Evolutionary conservation across 2,113 vertebrate genomes (phyloP).

Genomic region (Corythornis vintsioides): DNA sequence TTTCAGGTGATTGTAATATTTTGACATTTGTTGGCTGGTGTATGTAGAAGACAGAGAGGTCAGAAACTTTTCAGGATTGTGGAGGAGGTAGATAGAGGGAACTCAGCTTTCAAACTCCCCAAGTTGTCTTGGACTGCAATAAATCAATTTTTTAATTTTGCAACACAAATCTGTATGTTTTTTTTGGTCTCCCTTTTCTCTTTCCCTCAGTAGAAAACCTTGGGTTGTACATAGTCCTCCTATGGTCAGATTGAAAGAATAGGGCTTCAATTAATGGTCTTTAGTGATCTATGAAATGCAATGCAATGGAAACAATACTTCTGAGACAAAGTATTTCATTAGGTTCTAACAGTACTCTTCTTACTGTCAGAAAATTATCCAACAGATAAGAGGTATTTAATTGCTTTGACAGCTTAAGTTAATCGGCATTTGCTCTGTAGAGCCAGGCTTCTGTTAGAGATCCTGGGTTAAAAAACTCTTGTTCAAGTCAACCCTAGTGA

Average conservation of each 20-base stretch:
- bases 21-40: not conserved
- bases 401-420: not conserved
- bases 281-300: conserved; percentile 18
- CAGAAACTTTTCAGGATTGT: not conserved
- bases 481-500: not conserved
- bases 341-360: not conserved
- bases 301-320: not conserved
- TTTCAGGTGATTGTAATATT: not conserved
- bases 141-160: not conserved
- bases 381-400: not conserved
- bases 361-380: not conserved
- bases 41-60: not conserved
- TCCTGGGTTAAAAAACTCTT: not conserved
- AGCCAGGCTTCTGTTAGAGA: not conserved
- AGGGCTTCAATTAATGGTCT: not conserved
- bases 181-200: not conserved
- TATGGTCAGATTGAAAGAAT: not conserved
- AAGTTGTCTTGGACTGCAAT: not conserved
- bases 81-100: not conserved
- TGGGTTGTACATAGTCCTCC: not conserved
- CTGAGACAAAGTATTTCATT: not conserved
- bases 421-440: not conserved
- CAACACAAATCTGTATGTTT: not conserved
- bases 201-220: not conserved
- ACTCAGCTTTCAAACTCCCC: not conserved